These are phyloP conservation scores for Haliclystus octoradiatus DNA, from an alignment of 30 jellyfish, hydroid and myxozoan species.

Conservation along the genomic window DNA sequence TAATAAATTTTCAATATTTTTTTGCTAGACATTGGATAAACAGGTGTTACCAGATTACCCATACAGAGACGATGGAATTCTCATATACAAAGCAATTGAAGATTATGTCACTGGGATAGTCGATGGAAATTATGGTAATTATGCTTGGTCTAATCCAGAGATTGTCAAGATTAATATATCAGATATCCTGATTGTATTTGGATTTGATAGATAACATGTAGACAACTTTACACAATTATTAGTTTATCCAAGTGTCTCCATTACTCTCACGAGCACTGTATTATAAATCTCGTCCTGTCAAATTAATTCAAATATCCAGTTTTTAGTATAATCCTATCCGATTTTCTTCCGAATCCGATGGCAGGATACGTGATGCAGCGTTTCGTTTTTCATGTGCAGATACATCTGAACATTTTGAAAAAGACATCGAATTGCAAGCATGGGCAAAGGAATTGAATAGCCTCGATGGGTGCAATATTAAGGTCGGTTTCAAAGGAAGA, in stretches of 20 bases:
- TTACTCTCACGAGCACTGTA: too few species aligned
- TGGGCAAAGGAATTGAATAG: constrained; percentile 77
- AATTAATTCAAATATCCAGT: too few species aligned
- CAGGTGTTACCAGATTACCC: constrained; percentile 67
- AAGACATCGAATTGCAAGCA: constrained; percentile 60
- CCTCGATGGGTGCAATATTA: constrained; percentile 51
- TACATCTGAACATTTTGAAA: constrained; percentile 22
- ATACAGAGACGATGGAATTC: constrained; percentile 80
- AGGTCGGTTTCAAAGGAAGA: constrained; percentile 13
- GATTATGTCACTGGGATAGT: constrained; percentile 62
- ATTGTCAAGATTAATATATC: background rate
- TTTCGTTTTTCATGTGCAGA: constrained; percentile 8
- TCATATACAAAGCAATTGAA: constrained; percentile 40
- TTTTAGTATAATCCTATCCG: too few species aligned
- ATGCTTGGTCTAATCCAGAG: background rate
- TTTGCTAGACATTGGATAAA: constrained; percentile 27
- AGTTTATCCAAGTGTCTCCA: too few species aligned
- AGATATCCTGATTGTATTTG: too few species aligned
- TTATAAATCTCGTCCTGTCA: too few species aligned
- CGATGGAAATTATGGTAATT: constrained; percentile 55
- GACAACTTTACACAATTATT: too few species aligned
- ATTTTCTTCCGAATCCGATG: too few species aligned
- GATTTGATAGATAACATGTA: too few species aligned
- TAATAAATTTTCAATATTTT: background rate
- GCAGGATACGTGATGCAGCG: too few species aligned